These are phyloP conservation scores for Sepioteuthis lessoniana DNA, from an alignment of 2,888 invertebrate genomes.

Conservation along the genomic window DNA sequence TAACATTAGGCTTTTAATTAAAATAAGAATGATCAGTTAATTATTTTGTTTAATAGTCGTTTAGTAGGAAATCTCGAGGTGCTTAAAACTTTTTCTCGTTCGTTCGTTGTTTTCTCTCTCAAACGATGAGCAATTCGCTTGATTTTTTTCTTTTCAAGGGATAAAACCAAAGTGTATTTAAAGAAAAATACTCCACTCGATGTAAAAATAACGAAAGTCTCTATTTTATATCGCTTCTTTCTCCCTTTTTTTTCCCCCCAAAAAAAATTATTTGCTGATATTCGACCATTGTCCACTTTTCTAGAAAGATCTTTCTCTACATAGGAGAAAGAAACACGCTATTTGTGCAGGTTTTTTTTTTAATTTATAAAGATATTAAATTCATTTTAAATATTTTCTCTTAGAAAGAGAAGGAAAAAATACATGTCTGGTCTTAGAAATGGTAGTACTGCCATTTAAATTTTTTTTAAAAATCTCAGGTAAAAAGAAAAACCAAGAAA, in stretches of 20 bases:
- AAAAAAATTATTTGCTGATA: not conserved
- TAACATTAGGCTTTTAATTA: no score
- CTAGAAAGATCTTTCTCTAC: not conserved
- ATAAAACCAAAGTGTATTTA: not conserved
- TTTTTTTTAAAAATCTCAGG: not conserved
- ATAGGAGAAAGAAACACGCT: no score
- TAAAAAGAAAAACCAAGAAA: not conserved
- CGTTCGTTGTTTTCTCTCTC: no score
- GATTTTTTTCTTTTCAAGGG: not conserved
- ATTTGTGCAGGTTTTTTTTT: not conserved
- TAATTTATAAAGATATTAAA: no score
- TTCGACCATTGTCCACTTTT: not conserved
- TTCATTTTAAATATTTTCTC: not conserved
- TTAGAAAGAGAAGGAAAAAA: not conserved
- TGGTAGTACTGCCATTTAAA: not conserved
- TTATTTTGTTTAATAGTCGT: no score
- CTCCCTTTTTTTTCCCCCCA: not conserved
- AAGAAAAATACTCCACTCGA: not conserved
- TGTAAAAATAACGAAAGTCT: not conserved
- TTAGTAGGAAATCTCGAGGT: no score
- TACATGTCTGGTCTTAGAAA: conserved; percentile 33
- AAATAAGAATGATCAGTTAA: no score
- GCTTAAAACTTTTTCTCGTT: no score
- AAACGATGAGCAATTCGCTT: no score
- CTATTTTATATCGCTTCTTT: not conserved